phyloP scores from a whole-genome alignment of 2,888 invertebrate species.

The Nycteola revayana region DNA sequence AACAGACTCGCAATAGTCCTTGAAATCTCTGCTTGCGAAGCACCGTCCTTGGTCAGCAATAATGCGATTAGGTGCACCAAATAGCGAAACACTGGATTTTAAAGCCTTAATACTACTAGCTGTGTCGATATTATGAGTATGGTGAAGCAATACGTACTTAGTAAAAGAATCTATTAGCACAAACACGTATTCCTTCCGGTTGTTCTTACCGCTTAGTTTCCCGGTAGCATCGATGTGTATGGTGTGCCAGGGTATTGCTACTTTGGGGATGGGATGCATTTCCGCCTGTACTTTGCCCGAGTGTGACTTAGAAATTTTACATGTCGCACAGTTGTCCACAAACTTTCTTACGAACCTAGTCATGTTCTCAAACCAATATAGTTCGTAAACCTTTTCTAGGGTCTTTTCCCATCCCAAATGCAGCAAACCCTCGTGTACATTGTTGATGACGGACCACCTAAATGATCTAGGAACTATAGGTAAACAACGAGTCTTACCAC shows the following conservation, averaged over 20 bases:
- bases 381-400: constrained; percentile 1
- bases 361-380: constrained; percentile 4
- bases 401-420: constrained; percentile 3
- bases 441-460: constrained; percentile 27
- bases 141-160: constrained; percentile 26
- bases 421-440: constrained; percentile 13
- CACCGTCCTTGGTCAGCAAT: constrained; percentile 27
- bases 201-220: constrained; percentile 9
- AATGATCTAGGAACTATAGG: constrained; percentile 26
- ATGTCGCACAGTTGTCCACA: neutral
- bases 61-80: constrained; percentile 24
- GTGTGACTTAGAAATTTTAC: constrained; percentile 2
- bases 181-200: constrained; percentile 25
- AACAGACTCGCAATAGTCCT: constrained; percentile 17
- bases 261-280: constrained; percentile 26
- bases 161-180: too few species aligned
- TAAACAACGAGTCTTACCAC: constrained; percentile 18
- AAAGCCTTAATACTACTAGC: constrained; percentile 14
- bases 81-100: constrained; percentile 23
- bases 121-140: constrained; percentile 15
- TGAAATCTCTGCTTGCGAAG: constrained; percentile 19
- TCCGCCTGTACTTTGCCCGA: neutral
- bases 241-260: constrained; percentile 28
- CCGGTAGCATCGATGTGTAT: constrained; percentile 35
- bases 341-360: neutral